A percentile compares a stretch with the other conserved stretches of the same genome.
These are phyloP conservation scores for Trypoxylon attenuatum DNA, from an alignment of 2,888 invertebrate genomes.

Conservation along the genomic window DNA sequence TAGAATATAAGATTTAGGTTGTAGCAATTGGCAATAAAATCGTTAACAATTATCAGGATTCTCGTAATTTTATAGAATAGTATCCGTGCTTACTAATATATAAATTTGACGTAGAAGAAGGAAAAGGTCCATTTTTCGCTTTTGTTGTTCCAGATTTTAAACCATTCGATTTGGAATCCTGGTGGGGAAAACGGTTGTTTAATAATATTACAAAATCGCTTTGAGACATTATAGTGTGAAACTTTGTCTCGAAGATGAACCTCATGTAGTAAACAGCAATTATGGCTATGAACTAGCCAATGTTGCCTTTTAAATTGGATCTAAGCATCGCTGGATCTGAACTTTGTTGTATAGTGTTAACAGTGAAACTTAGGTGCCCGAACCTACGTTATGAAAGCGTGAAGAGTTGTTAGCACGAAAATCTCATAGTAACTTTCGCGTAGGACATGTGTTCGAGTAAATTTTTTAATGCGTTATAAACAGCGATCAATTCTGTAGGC, in stretches of 20 bases:
- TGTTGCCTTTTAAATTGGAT: conserved; percentile 31
- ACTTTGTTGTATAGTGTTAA: conserved; percentile 26
- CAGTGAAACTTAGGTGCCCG: conserved; percentile 19
- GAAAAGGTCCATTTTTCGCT: neutral
- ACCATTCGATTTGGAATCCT: conserved; percentile 92
- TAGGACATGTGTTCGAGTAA: too few species aligned
- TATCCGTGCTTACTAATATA: neutral
- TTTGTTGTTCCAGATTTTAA: conserved; percentile 82
- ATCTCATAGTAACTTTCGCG: too few species aligned
- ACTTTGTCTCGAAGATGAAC: conserved; percentile 14
- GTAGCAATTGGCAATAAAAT: too few species aligned
- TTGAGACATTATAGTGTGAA: conserved; percentile 56
- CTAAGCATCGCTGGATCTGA: conserved; percentile 21
- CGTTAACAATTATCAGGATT: too few species aligned
- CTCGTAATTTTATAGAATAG: too few species aligned
- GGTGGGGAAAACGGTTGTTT: conserved; percentile 92
- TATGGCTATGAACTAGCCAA: conserved; percentile 29
- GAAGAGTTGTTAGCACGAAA: too few species aligned
- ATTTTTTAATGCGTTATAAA: too few species aligned
- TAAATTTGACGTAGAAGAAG: neutral
- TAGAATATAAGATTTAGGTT: neutral
- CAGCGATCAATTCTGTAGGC: too few species aligned
- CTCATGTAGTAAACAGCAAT: conserved; percentile 35
- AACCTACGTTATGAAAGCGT: too few species aligned
- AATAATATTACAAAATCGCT: conserved; percentile 90